Evolutionary conservation across 2,797 vertebrate species (phyloP), one percentile per base, ranked within the genome.

Genomic region (Cetoscarus ocellatus): DNA sequence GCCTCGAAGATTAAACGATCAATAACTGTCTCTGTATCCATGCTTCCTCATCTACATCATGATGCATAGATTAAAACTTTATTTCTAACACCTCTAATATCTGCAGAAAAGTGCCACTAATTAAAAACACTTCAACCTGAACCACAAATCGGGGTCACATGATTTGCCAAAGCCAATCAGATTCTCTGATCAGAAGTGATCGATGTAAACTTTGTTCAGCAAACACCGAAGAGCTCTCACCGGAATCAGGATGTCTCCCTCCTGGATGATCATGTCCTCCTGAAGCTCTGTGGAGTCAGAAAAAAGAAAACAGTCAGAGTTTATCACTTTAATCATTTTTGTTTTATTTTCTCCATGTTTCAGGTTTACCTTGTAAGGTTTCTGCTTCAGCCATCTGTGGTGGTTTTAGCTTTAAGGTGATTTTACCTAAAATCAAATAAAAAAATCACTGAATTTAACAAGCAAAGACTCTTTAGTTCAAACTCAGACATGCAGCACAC

Each of bases 191-290:
- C n/a, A n/a, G n/a, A n/a, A n/a, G n/a, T n/a, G n/a, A n/a, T n/a
- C n/a, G n/a, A n/a, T n/a, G n/a, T n/a, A n/a, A n/a, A n/a, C n/a
- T n/a, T n/a, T n/a, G n/a, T n/a, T n/a, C n/a, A n/a, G n/a, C 40
- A 10, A 8, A 10, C 40, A 14, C 8, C 13, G 10, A 14, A 3
- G 45, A 35, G 3, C 11, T 56, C 3, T 35, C 5, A 86, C 86
- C 8, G 0, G 1, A 0, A 72, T 15, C 54, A 91, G 11, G 8
- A 91, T 71, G 70, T 91, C 90, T 67, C 88, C 90, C 40, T 91
- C 90, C 0, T 47, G 4, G 6, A 78, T 34, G 0, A 1, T 0
- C 6, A 8, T 0, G 6, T 53, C 34, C 0, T 42, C 34, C 5
- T 51, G 0, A 38, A 82, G 34, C 10, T 70, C 86, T 83, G 7